Conservation (phyloP, 2,888 invertebrate genomes). For the Ectemnius lituratus region DNA sequence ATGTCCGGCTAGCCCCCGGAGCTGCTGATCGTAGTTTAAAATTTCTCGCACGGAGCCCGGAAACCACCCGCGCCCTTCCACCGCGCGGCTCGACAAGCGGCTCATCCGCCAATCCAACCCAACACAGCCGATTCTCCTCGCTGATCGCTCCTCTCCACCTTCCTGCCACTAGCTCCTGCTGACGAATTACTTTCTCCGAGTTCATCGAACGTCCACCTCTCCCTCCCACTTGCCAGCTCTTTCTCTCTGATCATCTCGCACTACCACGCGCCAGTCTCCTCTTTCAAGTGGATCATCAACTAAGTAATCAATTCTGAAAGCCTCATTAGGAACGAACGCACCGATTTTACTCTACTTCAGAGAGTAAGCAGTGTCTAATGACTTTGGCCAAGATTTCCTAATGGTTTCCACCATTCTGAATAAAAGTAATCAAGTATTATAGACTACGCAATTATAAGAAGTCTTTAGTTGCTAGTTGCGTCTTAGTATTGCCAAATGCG, state of each 20-base stretch:
- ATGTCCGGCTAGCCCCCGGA: constrained; percentile 56
- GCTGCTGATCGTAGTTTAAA: constrained; percentile 76
- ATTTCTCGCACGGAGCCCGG: constrained; percentile 74
- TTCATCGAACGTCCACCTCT: constrained; percentile 58
- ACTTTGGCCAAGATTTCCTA: too few species aligned
- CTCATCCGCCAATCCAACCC: constrained; percentile 50
- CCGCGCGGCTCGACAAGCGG: constrained; percentile 43
- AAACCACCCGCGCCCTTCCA: constrained; percentile 65
- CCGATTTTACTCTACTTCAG: too few species aligned
- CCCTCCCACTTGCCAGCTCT: constrained; percentile 5
- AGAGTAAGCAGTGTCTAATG: too few species aligned
- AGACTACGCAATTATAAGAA: too few species aligned
- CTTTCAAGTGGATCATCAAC: too few species aligned
- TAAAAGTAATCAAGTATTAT: too few species aligned
- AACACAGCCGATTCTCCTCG: neutral
- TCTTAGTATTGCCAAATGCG: too few species aligned
- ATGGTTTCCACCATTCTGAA: too few species aligned
- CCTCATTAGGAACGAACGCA: too few species aligned
- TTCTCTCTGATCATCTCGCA: neutral
- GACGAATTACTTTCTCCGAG: constrained; percentile 72
- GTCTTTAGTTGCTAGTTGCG: too few species aligned
- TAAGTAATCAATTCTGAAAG: too few species aligned
- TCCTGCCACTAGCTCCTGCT: constrained; percentile 54
- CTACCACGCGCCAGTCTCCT: too few species aligned
- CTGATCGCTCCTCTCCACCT: constrained; percentile 37